A percentile compares a stretch with the other conserved stretches of the same genome.
Evolutionary conservation across 2,797 vertebrate genomes (phyloP).

Genomic region (Catostomus latipinnis): DNA sequence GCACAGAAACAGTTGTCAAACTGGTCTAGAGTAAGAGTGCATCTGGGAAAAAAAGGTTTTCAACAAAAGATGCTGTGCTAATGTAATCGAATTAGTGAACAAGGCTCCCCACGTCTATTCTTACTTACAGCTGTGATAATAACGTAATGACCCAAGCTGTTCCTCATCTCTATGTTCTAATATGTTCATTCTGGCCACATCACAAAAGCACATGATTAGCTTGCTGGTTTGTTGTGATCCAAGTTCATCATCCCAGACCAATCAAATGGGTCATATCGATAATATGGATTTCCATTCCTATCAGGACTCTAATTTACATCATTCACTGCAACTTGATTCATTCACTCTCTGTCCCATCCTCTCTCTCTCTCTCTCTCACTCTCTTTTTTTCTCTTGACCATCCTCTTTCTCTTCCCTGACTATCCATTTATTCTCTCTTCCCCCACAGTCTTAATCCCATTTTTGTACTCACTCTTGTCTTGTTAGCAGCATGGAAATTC

Average conservation of each 20-base stretch:
- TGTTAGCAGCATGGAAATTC: too few species aligned
- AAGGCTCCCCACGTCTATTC: neutral
- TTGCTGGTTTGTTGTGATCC: neutral
- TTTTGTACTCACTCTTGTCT: neutral
- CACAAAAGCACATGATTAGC: neutral
- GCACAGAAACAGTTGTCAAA: conserved; percentile 26
- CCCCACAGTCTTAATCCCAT: neutral
- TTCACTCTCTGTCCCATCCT: neutral
- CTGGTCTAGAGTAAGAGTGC: neutral
- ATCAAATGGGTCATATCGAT: neutral
- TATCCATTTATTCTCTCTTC: neutral
- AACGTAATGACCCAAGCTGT: neutral
- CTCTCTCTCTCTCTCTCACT: neutral
- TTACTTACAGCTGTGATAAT: neutral
- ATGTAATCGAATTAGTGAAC: neutral
- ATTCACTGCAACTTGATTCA: too few species aligned
- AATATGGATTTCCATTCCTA: neutral
- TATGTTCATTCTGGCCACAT: neutral
- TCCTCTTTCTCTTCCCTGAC: neutral
- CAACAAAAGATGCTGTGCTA: neutral
- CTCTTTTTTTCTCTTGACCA: neutral
- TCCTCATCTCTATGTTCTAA: neutral
- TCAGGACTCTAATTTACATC: neutral
- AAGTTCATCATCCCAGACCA: neutral
- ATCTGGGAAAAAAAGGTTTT: conserved; percentile 41